Conservation (phyloP, 35 echinoderm and acorn worm genomes). For the Heliocidaris erythrogramma region DNA sequence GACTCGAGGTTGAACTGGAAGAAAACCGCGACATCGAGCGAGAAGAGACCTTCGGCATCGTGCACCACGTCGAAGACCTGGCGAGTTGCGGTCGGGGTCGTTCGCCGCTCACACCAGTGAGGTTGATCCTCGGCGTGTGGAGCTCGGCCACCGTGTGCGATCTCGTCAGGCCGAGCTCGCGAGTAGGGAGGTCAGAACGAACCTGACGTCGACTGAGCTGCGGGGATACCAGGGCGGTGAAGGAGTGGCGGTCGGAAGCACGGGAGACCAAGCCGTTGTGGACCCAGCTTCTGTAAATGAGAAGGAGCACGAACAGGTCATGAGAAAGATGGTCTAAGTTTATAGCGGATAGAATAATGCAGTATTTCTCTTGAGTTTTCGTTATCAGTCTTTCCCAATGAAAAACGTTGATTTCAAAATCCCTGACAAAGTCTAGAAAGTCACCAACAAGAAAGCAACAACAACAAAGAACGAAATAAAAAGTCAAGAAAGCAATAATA, state of each 20-base stretch:
- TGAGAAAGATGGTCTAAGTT: background rate
- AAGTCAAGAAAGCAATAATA: no score
- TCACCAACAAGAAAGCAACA: no score
- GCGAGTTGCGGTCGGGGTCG: background rate
- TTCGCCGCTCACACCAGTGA: slow-evolving; percentile 15
- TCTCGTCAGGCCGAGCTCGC: slow-evolving; percentile 7
- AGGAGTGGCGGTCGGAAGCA: background rate
- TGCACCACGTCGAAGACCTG: slow-evolving; percentile 2
- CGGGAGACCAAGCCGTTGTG: background rate
- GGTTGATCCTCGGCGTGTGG: slow-evolving; percentile 34
- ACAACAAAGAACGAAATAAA: no score
- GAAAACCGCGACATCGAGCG: background rate
- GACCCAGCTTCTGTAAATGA: background rate
- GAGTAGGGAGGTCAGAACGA: background rate
- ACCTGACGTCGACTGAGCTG: background rate
- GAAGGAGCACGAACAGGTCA: background rate
- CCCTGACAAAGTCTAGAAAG: no score
- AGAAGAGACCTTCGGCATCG: background rate
- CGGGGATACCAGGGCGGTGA: background rate
- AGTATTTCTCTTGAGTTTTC: no score
- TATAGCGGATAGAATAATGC: background rate
- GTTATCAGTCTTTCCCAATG: no score
- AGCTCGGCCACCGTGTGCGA: slow-evolving; percentile 28
- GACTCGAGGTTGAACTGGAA: slow-evolving; percentile 42
- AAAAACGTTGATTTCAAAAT: no score